Conservation (phyloP, 2,797 vertebrate genomes). For the Spatula clypeata region DNA sequence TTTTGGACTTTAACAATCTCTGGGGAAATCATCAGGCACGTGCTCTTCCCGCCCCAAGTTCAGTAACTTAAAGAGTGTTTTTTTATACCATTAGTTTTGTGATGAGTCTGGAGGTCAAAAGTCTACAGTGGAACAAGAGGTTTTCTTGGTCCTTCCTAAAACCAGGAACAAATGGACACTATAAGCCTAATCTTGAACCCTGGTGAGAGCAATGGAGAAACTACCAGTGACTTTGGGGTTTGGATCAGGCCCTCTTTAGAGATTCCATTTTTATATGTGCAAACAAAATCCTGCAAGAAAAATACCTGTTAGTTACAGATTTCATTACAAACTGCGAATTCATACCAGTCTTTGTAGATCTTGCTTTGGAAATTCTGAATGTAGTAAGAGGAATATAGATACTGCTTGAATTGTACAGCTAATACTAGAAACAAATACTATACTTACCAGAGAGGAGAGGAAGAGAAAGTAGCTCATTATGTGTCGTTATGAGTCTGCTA, state of each 20-base stretch:
- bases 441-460: not conserved
- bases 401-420: not conserved
- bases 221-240: not conserved
- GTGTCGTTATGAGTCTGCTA: fast-evolving
- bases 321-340: not conserved
- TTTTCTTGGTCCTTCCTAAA: not conserved
- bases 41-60: not conserved
- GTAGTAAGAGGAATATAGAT: not conserved
- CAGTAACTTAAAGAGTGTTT: not conserved
- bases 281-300: not conserved
- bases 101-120: not conserved
- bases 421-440: fast-evolving
- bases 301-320: not conserved
- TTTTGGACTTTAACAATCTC: not conserved
- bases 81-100: not conserved
- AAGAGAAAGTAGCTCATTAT: not conserved
- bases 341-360: not conserved
- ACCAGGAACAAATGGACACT: not conserved
- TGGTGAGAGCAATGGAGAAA: not conserved
- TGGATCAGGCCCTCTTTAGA: not conserved
- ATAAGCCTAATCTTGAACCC: not conserved
- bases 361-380: not conserved
- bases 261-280: not conserved
- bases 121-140: not conserved
- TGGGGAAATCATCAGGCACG: not conserved